Conservation (phyloP, 2,113 vertebrate genomes). For the Zosterops lateralis region DNA sequence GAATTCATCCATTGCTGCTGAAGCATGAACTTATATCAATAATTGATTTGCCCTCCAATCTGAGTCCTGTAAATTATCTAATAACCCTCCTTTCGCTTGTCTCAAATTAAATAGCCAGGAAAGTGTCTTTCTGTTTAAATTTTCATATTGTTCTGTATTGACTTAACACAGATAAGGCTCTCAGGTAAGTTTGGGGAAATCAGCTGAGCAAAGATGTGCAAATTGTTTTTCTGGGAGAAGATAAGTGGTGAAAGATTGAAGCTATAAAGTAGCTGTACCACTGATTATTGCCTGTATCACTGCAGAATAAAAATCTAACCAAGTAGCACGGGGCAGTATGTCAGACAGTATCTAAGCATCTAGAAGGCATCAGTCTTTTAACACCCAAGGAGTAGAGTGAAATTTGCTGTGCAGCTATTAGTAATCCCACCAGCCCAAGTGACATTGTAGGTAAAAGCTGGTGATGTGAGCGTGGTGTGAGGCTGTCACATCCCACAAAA, state of each 20-base stretch:
- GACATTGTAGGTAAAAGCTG: not conserved
- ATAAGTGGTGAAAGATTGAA: not conserved
- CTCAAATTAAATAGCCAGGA: not conserved
- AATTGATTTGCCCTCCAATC: not conserved
- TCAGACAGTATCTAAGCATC: not conserved
- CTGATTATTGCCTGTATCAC: not conserved
- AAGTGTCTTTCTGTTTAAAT: conserved; percentile 15
- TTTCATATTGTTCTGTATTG: not conserved
- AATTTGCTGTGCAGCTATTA: not conserved
- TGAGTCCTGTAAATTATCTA: not conserved
- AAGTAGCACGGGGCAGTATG: not conserved
- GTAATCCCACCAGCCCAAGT: not conserved
- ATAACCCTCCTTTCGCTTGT: not conserved
- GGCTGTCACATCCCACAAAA: accelerated
- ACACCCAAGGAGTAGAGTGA: not conserved
- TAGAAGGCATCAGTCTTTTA: not conserved
- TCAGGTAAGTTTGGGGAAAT: not conserved
- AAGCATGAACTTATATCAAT: not conserved
- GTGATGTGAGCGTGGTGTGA: not conserved
- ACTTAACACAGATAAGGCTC: not conserved
- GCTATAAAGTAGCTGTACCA: not conserved
- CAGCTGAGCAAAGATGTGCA: not conserved
- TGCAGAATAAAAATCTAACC: not conserved
- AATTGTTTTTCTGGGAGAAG: conserved; percentile 18
- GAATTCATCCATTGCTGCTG: not conserved